phyloP scores from a whole-genome alignment of 1,140 invertebrate species.

The Drosophila bocqueti region DNA sequence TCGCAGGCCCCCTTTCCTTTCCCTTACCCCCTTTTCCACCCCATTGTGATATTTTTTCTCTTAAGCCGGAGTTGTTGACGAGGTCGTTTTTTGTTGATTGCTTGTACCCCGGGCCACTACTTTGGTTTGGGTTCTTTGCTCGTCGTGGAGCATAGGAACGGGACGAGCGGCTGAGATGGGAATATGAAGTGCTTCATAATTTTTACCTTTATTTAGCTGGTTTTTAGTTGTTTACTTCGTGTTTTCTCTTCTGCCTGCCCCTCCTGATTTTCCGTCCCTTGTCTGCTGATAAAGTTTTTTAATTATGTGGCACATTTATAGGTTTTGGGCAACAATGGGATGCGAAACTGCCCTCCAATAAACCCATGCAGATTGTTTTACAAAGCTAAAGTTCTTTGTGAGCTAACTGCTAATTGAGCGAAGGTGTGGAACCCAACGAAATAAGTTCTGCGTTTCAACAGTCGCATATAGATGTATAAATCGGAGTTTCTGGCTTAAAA shows the following conservation, averaged over 20 bases:
- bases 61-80: constrained; percentile 73
- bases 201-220: constrained; percentile 78
- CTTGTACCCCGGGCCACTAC: constrained; percentile 43
- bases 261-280: constrained; percentile 14
- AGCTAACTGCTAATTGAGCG: constrained; percentile 1
- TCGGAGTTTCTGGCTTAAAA: constrained; percentile 14
- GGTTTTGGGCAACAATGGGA: constrained; percentile 46
- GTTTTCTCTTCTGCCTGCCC: constrained; percentile 39
- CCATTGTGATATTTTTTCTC: constrained; percentile 74
- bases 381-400: constrained; percentile 16
- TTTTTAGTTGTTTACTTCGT: constrained; percentile 62
- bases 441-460: not conserved
- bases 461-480: not conserved
- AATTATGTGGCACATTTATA: constrained; percentile 69
- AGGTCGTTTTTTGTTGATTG: constrained; percentile 83
- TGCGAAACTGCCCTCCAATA: constrained; percentile 2
- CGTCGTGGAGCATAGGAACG: not conserved
- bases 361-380: constrained; percentile 36
- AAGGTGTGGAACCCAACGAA: not conserved
- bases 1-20: too few relatives aligned
- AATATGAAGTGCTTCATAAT: constrained; percentile 79
- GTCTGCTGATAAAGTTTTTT: constrained; percentile 77
- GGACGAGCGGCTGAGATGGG: constrained; percentile 15
- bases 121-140: constrained; percentile 65
- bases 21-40: constrained; percentile 16